These are phyloP conservation scores for Philaethria dido DNA, from an alignment of 2,888 invertebrate species.

Conservation along the genomic window DNA sequence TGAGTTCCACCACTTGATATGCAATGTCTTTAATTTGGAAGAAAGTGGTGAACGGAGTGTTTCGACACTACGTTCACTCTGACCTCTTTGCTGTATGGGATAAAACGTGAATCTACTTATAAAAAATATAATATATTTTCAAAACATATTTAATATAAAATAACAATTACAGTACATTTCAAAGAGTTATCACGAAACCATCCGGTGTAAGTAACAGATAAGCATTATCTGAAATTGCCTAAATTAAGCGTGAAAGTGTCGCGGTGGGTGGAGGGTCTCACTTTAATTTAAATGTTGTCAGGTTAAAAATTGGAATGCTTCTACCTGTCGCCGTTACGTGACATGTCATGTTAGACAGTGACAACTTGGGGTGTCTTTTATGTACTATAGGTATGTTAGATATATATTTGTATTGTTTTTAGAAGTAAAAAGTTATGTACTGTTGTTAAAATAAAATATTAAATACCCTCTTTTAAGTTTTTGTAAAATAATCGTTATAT, in stretches of 20 bases:
- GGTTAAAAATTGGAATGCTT: constrained; percentile 74
- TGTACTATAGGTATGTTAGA: neutral
- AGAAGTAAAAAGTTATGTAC: no score
- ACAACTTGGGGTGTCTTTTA: constrained; percentile 6
- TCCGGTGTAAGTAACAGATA: constrained; percentile 63
- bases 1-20: no score
- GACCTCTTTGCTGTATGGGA: no score
- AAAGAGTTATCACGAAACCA: constrained; percentile 43
- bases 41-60: no score
- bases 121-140: neutral
- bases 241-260: constrained; percentile 64
- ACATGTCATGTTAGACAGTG: constrained; percentile 37
- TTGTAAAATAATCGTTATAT: no score
- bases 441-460: no score
- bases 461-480: no score
- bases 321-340: constrained; percentile 56
- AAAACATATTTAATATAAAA: neutral
- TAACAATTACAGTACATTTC: constrained; percentile 4
- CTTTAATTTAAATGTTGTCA: constrained; percentile 78
- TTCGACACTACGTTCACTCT: no score
- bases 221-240: constrained; percentile 70
- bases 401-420: no score
- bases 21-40: no score
- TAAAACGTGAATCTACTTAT: neutral
- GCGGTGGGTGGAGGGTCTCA: constrained; percentile 54